Evolutionary conservation across 2,797 vertebrate species (phyloP).

Genomic region (Etheostoma perlongum): DNA sequence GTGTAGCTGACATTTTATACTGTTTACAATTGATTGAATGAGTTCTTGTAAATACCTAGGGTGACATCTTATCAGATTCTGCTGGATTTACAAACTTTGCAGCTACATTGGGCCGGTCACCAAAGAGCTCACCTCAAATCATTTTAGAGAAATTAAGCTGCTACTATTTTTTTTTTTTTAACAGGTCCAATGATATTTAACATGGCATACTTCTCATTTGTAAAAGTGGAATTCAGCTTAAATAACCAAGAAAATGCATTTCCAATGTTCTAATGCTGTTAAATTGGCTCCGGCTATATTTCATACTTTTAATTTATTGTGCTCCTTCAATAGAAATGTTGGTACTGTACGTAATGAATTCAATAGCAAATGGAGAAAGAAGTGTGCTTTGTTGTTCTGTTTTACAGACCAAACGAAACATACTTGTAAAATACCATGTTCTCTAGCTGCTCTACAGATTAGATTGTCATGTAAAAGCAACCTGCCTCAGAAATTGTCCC

Average conservation of each 20-base stretch:
- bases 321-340: not conserved
- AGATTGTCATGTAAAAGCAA: not conserved
- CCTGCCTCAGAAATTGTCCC: not conserved
- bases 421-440: not conserved
- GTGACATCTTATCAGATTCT: conserved; percentile 19
- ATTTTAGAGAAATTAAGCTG: not conserved
- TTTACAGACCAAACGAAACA: not conserved
- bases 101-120: not conserved
- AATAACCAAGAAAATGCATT: not conserved
- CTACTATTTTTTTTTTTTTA: not conserved
- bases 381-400: not conserved
- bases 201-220: not conserved
- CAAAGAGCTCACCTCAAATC: not conserved
- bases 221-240: not conserved
- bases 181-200: not conserved
- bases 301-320: not conserved
- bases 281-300: not conserved
- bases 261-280: not conserved
- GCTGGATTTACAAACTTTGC: conserved; percentile 11
- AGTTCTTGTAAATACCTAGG: conserved; percentile 11
- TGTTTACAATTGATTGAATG: conserved; percentile 18
- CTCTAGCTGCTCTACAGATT: not conserved
- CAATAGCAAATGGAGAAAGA: not conserved
- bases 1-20: conserved; percentile 37
- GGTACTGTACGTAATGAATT: not conserved